Percentiles rank a stretch among this genome's conserved stretches.
These are phyloP conservation scores for Mycalesis mineus DNA, from an alignment of 2,888 invertebrate species.

Conservation along the genomic window DNA sequence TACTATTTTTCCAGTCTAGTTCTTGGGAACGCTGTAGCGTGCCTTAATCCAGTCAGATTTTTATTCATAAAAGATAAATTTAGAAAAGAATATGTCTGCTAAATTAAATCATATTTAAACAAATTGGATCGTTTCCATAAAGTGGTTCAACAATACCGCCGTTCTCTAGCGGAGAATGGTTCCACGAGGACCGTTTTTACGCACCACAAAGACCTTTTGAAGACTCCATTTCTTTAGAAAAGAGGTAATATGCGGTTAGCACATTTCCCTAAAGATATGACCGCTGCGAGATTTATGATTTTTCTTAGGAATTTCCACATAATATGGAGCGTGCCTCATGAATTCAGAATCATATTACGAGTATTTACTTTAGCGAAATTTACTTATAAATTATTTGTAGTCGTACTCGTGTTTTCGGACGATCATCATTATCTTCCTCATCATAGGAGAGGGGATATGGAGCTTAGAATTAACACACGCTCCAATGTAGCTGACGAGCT, in stretches of 20 bases:
- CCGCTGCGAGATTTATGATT: conserved; percentile 45
- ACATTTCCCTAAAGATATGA: conserved; percentile 50
- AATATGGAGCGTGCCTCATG: conserved; percentile 7
- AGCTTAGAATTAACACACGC: too few species aligned
- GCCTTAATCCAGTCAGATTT: background rate
- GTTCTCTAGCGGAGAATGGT: conserved; percentile 10
- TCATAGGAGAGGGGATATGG: too few species aligned
- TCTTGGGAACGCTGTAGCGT: too few species aligned
- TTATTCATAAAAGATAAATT: background rate
- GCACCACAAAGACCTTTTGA: conserved; percentile 46
- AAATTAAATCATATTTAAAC: conserved; percentile 10
- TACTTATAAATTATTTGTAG: conserved; percentile 1
- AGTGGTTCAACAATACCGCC: conserved; percentile 11
- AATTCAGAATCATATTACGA: conserved; percentile 11
- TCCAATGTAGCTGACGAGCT: too few species aligned
- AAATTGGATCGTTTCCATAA: conserved; percentile 7
- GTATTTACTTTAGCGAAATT: background rate
- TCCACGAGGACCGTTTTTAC: conserved; percentile 42
- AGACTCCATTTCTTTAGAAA: conserved; percentile 47
- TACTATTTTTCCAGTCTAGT: too few species aligned
- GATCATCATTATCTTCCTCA: background rate
- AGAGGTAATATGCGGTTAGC: conserved; percentile 50
- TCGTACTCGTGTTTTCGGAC: background rate
- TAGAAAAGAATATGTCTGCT: background rate
- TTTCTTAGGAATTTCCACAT: conserved; percentile 24